A percentile compares a stretch with the other conserved stretches of the same genome.
Evolutionary conservation across 2,888 invertebrate species (phyloP).

Genomic region (Hemithea aestivaria): DNA sequence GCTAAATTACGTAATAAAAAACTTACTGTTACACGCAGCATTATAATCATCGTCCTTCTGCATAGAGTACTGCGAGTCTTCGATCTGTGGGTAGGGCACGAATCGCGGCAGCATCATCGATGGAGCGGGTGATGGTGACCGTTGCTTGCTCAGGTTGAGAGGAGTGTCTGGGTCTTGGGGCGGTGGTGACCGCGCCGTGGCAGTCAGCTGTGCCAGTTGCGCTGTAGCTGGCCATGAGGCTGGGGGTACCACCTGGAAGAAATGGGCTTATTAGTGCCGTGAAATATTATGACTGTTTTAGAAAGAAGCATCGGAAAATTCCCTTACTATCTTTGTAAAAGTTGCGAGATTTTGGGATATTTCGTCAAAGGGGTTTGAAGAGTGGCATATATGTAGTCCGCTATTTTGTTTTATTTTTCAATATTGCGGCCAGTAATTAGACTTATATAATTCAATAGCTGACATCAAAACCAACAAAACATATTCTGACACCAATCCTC

Average conservation of each 20-base stretch:
- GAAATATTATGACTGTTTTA: no score
- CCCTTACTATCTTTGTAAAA: no score
- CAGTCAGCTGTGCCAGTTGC: slow-evolving; percentile 85
- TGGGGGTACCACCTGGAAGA: slow-evolving; percentile 68
- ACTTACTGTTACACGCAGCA: slow-evolving; percentile 65
- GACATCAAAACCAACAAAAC: no score
- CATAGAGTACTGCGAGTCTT: slow-evolving; percentile 62
- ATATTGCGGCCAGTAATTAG: no score
- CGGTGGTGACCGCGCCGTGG: slow-evolving; percentile 76
- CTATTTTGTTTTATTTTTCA: no score
- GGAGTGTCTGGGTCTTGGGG: slow-evolving; percentile 89
- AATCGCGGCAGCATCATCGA: slow-evolving; percentile 76
- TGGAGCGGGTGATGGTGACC: slow-evolving; percentile 80
- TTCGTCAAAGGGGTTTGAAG: no score
- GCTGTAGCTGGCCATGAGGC: slow-evolving; percentile 84
- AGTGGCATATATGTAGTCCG: no score
- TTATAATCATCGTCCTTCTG: slow-evolving; percentile 69
- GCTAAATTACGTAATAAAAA: slow-evolving; percentile 3
- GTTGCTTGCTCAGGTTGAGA: slow-evolving; percentile 93
- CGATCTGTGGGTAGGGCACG: slow-evolving; percentile 69
- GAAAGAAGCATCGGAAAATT: no score
- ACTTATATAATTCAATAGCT: no score
- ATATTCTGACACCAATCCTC: no score
- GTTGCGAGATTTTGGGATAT: no score
- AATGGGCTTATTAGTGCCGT: no score